Conservation (phyloP, 2,113 vertebrate genomes). For the Stegastes partitus region DNA sequence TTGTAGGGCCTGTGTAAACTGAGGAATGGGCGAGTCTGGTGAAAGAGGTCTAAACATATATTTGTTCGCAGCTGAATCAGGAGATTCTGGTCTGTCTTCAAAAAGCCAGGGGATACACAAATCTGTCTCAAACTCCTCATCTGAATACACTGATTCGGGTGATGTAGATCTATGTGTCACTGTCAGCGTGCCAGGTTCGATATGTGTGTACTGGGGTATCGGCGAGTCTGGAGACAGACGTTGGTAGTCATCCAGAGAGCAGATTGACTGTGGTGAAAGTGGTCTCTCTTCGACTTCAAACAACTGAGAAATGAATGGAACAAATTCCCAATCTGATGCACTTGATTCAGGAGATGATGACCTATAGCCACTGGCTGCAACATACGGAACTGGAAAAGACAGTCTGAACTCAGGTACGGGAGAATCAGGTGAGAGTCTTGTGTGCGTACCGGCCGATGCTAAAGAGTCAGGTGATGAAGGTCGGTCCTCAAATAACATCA, state of each 20-base stretch:
- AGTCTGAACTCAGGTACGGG: conserved; percentile 20
- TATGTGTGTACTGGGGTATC: conserved; percentile 21
- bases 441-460: conserved; percentile 9
- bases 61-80: conserved; percentile 39
- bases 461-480: conserved; percentile 47
- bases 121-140: conserved; percentile 33
- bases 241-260: background rate
- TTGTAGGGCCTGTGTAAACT: conserved; percentile 21
- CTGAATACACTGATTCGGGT: conserved; percentile 29
- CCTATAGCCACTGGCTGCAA: background rate
- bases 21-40: conserved; percentile 70
- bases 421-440: conserved; percentile 52
- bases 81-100: conserved; percentile 40
- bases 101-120: conserved; percentile 12
- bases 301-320: background rate
- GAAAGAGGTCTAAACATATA: conserved; percentile 44
- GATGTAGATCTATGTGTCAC: conserved; percentile 33
- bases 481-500: conserved; percentile 14
- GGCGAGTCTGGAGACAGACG: conserved; percentile 46
- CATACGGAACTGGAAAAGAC: background rate
- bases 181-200: background rate
- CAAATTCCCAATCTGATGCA: conserved; percentile 27
- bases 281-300: conserved; percentile 15
- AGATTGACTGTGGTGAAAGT: conserved; percentile 11
- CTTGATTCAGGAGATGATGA: conserved; percentile 37